Evolutionary conservation across 2,113 vertebrate genomes (phyloP), one percentile per base, ranked within the genome.

Genomic region (Coregonus clupeaformis): DNA sequence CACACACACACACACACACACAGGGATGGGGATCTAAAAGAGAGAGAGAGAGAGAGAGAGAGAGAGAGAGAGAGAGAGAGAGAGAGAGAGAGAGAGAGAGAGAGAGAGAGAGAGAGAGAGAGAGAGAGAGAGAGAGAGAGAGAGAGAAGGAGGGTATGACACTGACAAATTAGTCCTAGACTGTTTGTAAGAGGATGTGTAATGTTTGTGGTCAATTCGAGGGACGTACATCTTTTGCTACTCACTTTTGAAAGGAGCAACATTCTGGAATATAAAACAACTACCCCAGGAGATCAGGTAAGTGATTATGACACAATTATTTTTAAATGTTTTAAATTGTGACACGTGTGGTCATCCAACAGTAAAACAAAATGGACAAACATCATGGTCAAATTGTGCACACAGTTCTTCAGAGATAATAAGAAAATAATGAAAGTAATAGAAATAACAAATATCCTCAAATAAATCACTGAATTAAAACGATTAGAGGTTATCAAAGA

Each of bases 71-170:
- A 16, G 49, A 52, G 55, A 59, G 65, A n/a, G 30, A 66, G 64
- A 30, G 64, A 4, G 64, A 30, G 27, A 63, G 64, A 66, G 27
- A 30, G 64, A 66, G 29, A 32, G 64, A 30, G 27, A 16, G 49
- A 52, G 55, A 59, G 65, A n/a, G 30, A 66, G 64, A 30, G 64
- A n/a, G n/a, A n/a, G n/a, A 27, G 4, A 36, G 65, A 67, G 65
- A n/a, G 30, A 66, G 64, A 30, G 64, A 4, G 64, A 30, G 27
- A 63, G 64, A 66, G 27, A 30, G 64, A 66, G 29, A 32, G 64
- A 30, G 27, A 16, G 49, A 52, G 55, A 59, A 20, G 6, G 16
- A 22, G 5, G 13, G 3, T 59, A 20, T 59, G 55, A 59, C 16
- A 59, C 22, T 59, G 55, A n/a, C 7, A 20, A 49, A 59, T 59